phyloP scores from a whole-genome alignment of 2,888 invertebrate species.

The Mesoligia furuncula region DNA sequence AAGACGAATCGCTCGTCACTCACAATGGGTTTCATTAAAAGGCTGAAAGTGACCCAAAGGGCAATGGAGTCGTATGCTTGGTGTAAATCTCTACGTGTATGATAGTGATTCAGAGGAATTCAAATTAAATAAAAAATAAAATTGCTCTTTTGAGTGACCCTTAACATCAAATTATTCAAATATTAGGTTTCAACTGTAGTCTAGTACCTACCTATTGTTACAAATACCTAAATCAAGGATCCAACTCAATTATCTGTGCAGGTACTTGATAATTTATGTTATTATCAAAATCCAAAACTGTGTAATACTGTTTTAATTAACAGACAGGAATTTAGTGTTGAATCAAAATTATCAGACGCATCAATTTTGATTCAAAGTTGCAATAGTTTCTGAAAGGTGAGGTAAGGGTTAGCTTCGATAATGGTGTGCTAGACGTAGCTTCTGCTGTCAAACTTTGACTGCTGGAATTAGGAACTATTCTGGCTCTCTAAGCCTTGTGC shows the following conservation, averaged over 20 bases:
- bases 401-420: slow-evolving; percentile 9
- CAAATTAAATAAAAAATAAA: neutral
- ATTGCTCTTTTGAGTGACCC: neutral
- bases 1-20: neutral
- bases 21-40: neutral
- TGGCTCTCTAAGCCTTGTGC: neutral
- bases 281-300: neutral
- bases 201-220: neutral
- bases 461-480: neutral
- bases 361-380: slow-evolving; percentile 39
- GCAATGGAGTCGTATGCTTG: neutral
- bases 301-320: slow-evolving; percentile 14
- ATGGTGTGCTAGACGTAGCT: slow-evolving; percentile 12
- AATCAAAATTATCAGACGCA: slow-evolving; percentile 23
- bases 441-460: neutral
- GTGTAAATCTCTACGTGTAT: neutral
- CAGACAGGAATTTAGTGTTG: neutral
- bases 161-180: neutral
- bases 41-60: neutral
- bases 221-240: neutral
- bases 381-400: slow-evolving; percentile 28
- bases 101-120: neutral
- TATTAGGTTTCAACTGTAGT: too few relatives aligned
- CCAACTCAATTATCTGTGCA: neutral
- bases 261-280: neutral